Conservation (phyloP, 2,888 invertebrate species). For the Gisinianus flammeolus region DNA sequence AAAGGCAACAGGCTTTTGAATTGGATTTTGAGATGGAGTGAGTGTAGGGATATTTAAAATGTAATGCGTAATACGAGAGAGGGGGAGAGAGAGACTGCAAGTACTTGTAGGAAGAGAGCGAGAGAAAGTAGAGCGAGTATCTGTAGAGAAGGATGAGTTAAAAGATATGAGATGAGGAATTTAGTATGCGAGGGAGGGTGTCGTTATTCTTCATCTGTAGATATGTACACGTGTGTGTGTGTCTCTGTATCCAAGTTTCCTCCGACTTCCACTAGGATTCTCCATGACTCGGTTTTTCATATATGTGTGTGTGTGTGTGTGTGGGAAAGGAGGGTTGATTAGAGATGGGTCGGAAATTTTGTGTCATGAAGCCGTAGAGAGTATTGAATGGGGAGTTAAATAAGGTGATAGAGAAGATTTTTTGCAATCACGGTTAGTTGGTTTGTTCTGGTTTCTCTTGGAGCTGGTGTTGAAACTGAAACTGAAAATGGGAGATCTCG, state of each 20-base stretch:
- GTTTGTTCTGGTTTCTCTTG: not conserved
- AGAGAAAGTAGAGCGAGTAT: too few species aligned
- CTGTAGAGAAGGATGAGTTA: not conserved
- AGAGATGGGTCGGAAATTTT: not conserved
- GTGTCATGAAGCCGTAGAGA: conserved; percentile 14
- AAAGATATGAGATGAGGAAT: not conserved
- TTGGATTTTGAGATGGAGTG: too few species aligned
- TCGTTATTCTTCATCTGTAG: not conserved
- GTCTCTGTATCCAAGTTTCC: not conserved
- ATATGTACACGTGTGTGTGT: not conserved
- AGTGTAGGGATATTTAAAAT: not conserved
- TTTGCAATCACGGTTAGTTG: conserved; percentile 34
- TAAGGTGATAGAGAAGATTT: conserved; percentile 13
- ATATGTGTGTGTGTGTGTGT: not conserved
- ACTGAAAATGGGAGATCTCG: not conserved
- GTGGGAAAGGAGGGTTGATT: not conserved
- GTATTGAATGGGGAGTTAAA: conserved; percentile 22
- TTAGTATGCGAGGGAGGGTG: not conserved
- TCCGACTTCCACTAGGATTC: not conserved
- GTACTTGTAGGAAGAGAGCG: too few species aligned
- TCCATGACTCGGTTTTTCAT: not conserved
- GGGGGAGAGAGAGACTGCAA: not conserved
- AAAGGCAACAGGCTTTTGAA: not conserved
- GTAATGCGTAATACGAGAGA: not conserved
- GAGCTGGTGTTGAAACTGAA: not conserved